Conservation (phyloP, 2,888 invertebrate species). For the Stenodera caucasica region DNA sequence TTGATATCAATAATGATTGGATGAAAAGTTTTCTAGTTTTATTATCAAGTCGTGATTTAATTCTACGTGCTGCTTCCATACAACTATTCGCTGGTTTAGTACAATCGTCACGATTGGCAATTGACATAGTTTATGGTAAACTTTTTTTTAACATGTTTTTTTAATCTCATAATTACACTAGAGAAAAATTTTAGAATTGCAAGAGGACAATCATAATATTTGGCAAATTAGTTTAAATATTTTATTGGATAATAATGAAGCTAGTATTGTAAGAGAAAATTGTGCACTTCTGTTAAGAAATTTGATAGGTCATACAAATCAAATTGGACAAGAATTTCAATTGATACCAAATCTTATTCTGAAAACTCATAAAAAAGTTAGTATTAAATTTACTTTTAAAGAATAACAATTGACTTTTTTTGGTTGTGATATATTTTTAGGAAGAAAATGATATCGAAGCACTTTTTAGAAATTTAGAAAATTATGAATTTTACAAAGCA, state of each 20-base stretch:
- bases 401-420: not conserved
- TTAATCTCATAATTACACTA: not conserved
- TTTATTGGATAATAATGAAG: slow-evolving; percentile 57
- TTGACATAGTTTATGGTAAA: slow-evolving; percentile 48
- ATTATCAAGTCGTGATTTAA: slow-evolving; percentile 58
- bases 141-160: slow-evolving; percentile 8
- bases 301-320: slow-evolving; percentile 47
- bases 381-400: no score
- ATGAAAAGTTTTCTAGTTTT: slow-evolving; percentile 55
- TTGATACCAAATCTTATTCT: slow-evolving; percentile 20
- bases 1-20: slow-evolving; percentile 39
- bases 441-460: slow-evolving; percentile 7
- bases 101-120: slow-evolving; percentile 43
- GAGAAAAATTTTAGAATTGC: slow-evolving; percentile 29
- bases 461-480: slow-evolving; percentile 40
- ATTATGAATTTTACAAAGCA: slow-evolving; percentile 46
- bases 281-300: slow-evolving; percentile 59
- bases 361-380: not conserved
- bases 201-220: slow-evolving; percentile 47
- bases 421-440: slow-evolving; percentile 1
- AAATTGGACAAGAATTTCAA: not conserved
- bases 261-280: slow-evolving; percentile 60
- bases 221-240: slow-evolving; percentile 49
- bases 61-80: slow-evolving; percentile 59
- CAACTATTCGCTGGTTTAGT: slow-evolving; percentile 58